Base-by-base conservation (phyloP, 1,140 invertebrate genomes). In the Calliphora vicina region DNA sequence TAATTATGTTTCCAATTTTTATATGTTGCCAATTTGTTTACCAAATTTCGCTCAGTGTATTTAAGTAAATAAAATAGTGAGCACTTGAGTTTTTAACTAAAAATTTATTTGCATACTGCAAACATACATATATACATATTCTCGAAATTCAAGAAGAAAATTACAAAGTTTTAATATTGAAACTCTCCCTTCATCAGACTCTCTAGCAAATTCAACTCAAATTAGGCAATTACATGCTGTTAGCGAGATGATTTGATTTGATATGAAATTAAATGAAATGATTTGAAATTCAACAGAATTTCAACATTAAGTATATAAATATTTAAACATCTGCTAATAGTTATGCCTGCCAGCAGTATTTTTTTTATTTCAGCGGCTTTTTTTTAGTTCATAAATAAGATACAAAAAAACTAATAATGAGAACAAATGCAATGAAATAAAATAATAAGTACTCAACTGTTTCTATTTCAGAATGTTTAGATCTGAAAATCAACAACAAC, bases 391-490 rank as follows among this genome's bases (percentile, higher is more conserved):
- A 76, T 42, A 76, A 76, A 76, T 76, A 42, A 76, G n/a, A 20
- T 42, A 74, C 25, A 29, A 73, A 73, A 26, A 42, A 29, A 42
- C 35, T 76, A n/a, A 76, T 29, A n/a, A 76, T 26, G 29, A 20
- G 27, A 76, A 29, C 26, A 76, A 67, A 67, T 67, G 61, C 23
- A 67, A 67, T 67, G 61, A 67, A 67, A 23, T 57, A n/a, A 57
- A 57, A 57, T 67, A 23, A 23, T 67, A 23, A 67, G 27, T 42
- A 25, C 35, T 76, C 29, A 76, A 76, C 73, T 76, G 73, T 76
- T 76, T 76, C 73, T 42, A 76, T 76, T 74, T 74, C 17, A 25
- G n/a, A 67, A 23, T 23, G 61, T 23, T 67, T 67, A n/a, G n/a
- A n/a, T 57, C n/a, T 57, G 15, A 57, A 57, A 57, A 6, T 15